Conservation (phyloP, 2,797 vertebrate genomes). For the Spea hammondii region DNA sequence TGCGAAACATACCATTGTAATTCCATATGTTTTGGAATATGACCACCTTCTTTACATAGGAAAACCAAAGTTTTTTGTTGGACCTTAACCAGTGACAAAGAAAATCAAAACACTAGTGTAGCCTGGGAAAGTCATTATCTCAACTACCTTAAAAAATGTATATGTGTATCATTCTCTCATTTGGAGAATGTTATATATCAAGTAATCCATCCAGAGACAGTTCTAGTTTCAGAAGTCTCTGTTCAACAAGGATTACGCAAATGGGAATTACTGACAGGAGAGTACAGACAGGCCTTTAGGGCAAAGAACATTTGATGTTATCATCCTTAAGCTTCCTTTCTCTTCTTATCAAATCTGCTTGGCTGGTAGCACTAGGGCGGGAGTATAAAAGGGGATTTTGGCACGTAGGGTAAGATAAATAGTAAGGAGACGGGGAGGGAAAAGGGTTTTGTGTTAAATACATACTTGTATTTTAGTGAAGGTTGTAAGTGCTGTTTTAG, state of each 20-base stretch:
- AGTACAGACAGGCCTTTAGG: slow-evolving; percentile 50
- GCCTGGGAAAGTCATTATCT: slow-evolving; percentile 42
- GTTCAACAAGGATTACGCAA: slow-evolving; percentile 65
- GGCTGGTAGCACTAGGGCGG: slow-evolving; percentile 61
- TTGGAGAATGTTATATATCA: slow-evolving; percentile 56
- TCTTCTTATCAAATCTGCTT: slow-evolving; percentile 63
- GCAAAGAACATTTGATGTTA: slow-evolving; percentile 61
- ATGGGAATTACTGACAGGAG: slow-evolving; percentile 62
- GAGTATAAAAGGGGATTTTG: slow-evolving; percentile 57
- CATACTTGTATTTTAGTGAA: too few species aligned
- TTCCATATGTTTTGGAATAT: slow-evolving; percentile 34
- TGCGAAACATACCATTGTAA: slow-evolving; percentile 35
- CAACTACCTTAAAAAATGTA: slow-evolving; percentile 50
- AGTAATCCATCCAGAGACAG: slow-evolving; percentile 56
- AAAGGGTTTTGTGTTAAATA: too few species aligned
- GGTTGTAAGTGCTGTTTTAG: too few species aligned
- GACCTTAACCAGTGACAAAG: slow-evolving; percentile 25
- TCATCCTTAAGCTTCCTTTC: slow-evolving; percentile 59
- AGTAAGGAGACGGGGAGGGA: slow-evolving; percentile 57
- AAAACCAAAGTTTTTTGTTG: slow-evolving; percentile 12
- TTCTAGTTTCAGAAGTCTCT: slow-evolving; percentile 60
- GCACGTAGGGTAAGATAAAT: slow-evolving; percentile 57
- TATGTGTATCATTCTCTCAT: slow-evolving; percentile 47
- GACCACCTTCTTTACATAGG: slow-evolving; percentile 19
- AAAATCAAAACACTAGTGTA: slow-evolving; percentile 47